A percentile compares a stretch with the other conserved stretches of the same genome.
These are phyloP conservation scores for Tryphoninae sp. DNA, from an alignment of 2,888 invertebrate genomes.

Conservation along the genomic window DNA sequence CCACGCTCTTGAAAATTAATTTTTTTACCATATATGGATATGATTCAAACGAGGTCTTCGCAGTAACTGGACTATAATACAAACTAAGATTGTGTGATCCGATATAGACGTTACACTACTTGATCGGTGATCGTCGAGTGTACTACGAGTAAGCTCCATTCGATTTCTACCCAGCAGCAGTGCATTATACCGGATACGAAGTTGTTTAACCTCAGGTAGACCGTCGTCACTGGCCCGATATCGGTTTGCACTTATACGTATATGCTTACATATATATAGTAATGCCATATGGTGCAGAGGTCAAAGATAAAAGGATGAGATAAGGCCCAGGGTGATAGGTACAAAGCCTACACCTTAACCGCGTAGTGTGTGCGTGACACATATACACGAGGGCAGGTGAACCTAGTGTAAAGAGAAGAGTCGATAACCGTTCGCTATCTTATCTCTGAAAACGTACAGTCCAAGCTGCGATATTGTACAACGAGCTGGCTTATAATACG, in stretches of 20 bases:
- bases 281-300: slow-evolving; percentile 76
- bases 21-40: not conserved
- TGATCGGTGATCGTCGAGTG: slow-evolving; percentile 37
- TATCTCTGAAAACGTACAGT: slow-evolving; percentile 69
- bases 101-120: slow-evolving; percentile 55
- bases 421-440: slow-evolving; percentile 77
- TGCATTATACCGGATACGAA: slow-evolving; percentile 59
- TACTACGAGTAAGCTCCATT: slow-evolving; percentile 3
- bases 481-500: slow-evolving; percentile 37
- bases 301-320: slow-evolving; percentile 78
- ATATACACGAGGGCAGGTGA: slow-evolving; percentile 74
- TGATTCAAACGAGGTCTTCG: slow-evolving; percentile 2
- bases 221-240: slow-evolving; percentile 53
- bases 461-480: slow-evolving; percentile 57
- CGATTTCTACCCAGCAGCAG: slow-evolving; percentile 25
- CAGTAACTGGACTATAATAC: not conserved
- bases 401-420: slow-evolving; percentile 74
- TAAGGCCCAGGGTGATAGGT: slow-evolving; percentile 68
- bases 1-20: not conserved
- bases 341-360: slow-evolving; percentile 27
- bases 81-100: slow-evolving; percentile 16
- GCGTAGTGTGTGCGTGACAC: slow-evolving; percentile 13
- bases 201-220: slow-evolving; percentile 48
- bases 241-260: slow-evolving; percentile 52
- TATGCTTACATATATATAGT: slow-evolving; percentile 62